phyloP scores from a whole-genome alignment of 2,888 invertebrate genomes.

The Polietes domitor region DNA sequence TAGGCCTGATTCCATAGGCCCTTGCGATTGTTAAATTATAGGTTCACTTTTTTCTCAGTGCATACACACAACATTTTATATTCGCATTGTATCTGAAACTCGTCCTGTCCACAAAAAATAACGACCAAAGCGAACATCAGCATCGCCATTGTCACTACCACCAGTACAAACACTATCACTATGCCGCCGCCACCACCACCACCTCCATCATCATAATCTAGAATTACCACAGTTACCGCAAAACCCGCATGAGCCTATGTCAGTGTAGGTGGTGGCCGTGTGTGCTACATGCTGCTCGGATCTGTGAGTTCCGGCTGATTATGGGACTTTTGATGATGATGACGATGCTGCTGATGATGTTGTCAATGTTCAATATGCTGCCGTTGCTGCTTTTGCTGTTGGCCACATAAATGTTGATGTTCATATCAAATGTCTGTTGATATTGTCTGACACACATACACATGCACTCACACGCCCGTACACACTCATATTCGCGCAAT shows the following conservation, averaged over 20 bases:
- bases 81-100: neutral
- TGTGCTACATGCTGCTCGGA: neutral
- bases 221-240: constrained; percentile 9
- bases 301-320: neutral
- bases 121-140: neutral
- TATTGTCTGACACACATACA: neutral
- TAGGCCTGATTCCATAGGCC: no score
- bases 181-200: neutral
- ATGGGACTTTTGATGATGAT: neutral
- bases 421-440: no score
- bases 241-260: constrained; percentile 11
- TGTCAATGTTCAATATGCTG: neutral
- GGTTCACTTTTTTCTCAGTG: constrained; percentile 1
- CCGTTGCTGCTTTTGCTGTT: no score
- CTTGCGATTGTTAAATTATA: no score
- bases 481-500: neutral
- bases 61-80: neutral
- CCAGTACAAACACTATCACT: neutral
- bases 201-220: neutral
- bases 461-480: no score
- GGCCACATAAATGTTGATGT: no score
- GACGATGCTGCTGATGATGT: neutral
- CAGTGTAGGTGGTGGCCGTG: neutral
- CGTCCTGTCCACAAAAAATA: neutral
- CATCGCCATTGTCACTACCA: neutral